phyloP scores from a whole-genome alignment of 2,797 vertebrate genomes.

The Propithecus deckenii region DNA sequence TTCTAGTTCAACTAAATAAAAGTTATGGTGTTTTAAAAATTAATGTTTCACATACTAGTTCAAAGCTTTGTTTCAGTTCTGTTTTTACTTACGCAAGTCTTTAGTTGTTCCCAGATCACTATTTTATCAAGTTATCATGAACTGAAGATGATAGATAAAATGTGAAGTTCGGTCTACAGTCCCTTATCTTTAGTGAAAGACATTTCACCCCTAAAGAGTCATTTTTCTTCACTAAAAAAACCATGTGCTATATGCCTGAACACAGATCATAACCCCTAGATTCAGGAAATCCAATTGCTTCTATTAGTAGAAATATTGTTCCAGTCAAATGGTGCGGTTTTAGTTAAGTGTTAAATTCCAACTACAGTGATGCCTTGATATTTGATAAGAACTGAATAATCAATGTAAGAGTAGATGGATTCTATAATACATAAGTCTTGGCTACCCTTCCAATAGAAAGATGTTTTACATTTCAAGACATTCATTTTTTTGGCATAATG shows the following conservation, averaged over 20 bases:
- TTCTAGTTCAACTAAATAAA: slow-evolving; percentile 64
- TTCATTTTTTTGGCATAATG: slow-evolving; percentile 24
- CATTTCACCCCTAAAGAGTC: slow-evolving; percentile 66
- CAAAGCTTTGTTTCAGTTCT: slow-evolving; percentile 32
- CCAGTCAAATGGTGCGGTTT: slow-evolving; percentile 72
- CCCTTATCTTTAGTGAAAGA: slow-evolving; percentile 68
- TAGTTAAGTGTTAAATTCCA: slow-evolving; percentile 47
- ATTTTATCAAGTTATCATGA: slow-evolving; percentile 39
- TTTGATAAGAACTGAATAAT: slow-evolving; percentile 48
- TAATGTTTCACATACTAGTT: not conserved
- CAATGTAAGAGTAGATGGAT: not conserved
- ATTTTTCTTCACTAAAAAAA: slow-evolving; percentile 65
- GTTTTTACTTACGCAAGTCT: not conserved
- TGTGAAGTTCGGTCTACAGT: not conserved
- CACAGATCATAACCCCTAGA: not conserved
- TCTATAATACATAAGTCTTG: not conserved
- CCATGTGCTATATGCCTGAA: slow-evolving; percentile 6
- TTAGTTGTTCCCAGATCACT: slow-evolving; percentile 49
- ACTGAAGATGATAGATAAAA: slow-evolving; percentile 42
- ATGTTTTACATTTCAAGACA: slow-evolving; percentile 26
- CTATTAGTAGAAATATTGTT: slow-evolving; percentile 57
- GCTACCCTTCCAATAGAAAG: slow-evolving; percentile 16
- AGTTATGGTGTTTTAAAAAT: slow-evolving; percentile 60
- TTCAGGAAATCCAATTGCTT: slow-evolving; percentile 60
- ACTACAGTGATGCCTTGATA: slow-evolving; percentile 46